Percentiles rank a stretch among this genome's conserved stretches.
phyloP scores from a whole-genome alignment of 2,113 vertebrate genomes.

The Chitala chitala region DNA sequence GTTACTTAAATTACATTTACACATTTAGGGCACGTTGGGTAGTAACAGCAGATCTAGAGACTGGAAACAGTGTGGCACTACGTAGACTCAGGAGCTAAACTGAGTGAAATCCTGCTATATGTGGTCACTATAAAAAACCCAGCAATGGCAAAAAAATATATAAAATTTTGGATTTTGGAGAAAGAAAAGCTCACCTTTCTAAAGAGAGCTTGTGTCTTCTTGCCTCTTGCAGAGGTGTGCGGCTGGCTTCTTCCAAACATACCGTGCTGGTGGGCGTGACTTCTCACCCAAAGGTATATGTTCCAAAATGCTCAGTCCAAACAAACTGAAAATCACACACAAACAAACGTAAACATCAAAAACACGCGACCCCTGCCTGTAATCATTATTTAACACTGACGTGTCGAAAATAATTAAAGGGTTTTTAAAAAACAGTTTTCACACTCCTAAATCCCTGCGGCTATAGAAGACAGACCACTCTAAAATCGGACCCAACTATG shows the following conservation, averaged over 20 bases:
- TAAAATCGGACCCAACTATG: not conserved
- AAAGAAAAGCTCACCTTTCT: not conserved
- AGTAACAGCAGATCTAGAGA: too few relatives aligned
- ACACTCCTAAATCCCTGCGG: not conserved
- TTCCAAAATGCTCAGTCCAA: not conserved
- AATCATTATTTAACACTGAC: not conserved
- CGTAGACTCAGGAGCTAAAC: too few relatives aligned
- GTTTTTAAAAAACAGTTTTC: not conserved
- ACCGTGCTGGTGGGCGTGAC: too few relatives aligned
- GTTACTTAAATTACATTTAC: too few relatives aligned
- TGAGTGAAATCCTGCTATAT: too few relatives aligned
- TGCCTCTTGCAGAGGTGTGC: not conserved
- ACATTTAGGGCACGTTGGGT: too few relatives aligned
- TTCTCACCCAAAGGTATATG: not conserved
- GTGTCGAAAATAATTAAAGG: not conserved
- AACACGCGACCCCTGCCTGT: not conserved
- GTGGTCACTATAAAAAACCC: too few relatives aligned
- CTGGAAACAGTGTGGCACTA: too few relatives aligned
- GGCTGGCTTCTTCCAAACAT: too few relatives aligned
- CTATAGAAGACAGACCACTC: not conserved
- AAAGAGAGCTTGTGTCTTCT: not conserved
- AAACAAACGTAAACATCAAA: not conserved
- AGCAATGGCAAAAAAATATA: too few relatives aligned
- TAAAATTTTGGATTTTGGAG: too few relatives aligned
- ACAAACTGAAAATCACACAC: not conserved